Evolutionary conservation across 2,797 vertebrate genomes (phyloP).

Genomic region (Vipera latastei): DNA sequence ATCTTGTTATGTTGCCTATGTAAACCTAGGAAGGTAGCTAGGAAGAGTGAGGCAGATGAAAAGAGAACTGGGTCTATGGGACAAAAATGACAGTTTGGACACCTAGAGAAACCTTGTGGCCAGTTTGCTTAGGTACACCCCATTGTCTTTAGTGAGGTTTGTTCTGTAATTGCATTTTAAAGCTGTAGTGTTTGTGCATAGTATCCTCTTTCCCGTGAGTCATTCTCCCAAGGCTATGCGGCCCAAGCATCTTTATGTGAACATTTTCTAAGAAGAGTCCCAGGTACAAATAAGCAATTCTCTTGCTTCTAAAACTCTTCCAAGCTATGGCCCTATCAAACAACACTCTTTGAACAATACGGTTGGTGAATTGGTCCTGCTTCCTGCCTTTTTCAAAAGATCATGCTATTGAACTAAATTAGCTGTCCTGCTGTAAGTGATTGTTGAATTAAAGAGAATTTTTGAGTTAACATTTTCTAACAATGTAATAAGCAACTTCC

Average conservation of each 20-base stretch:
- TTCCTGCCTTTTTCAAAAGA: conserved; percentile 52
- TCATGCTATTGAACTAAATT: conserved; percentile 55
- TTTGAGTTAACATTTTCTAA: conserved; percentile 68
- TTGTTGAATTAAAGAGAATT: conserved; percentile 71
- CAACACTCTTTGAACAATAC: conserved; percentile 42
- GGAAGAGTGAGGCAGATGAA: neutral
- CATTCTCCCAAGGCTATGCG: neutral
- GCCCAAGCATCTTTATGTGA: conserved; percentile 31
- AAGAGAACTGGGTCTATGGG: neutral
- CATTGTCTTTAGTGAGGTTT: neutral
- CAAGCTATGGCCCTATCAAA: conserved; percentile 30
- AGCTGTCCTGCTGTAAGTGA: conserved; percentile 51
- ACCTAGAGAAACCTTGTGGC: neutral
- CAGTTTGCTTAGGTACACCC: neutral
- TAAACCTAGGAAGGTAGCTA: neutral
- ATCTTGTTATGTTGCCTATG: neutral
- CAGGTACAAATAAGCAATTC: conserved; percentile 55
- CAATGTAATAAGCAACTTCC: conserved; percentile 76
- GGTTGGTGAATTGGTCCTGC: conserved; percentile 35
- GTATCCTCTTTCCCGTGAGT: conserved; percentile 23
- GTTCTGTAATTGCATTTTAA: neutral
- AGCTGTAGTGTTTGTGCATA: neutral
- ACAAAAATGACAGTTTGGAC: neutral
- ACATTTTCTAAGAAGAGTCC: conserved; percentile 37
- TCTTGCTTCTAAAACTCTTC: conserved; percentile 29